phyloP scores from a whole-genome alignment of 2,888 invertebrate species.

The Hydraecia micacea region DNA sequence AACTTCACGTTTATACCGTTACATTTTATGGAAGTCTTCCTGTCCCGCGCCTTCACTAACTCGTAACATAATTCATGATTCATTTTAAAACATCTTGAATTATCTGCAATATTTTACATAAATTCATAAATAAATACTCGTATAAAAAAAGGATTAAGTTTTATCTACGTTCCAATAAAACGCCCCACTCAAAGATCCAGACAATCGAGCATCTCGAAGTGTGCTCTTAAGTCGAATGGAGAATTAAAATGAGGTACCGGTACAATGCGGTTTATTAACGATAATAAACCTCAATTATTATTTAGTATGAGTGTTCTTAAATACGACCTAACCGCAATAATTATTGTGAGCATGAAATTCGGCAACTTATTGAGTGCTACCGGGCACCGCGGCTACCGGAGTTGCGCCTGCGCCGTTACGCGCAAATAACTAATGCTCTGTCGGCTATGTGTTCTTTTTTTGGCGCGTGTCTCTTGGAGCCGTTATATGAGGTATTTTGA shows the following conservation, averaged over 20 bases:
- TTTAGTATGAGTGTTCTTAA: conserved; percentile 66
- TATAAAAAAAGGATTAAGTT: conserved; percentile 35
- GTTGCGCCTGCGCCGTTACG: conserved; percentile 85
- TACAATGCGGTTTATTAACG: conserved; percentile 65
- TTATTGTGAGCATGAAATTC: conserved; percentile 80
- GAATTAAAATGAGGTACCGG: conserved; percentile 65
- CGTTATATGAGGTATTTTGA: conserved; percentile 83
- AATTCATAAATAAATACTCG: conserved; percentile 41
- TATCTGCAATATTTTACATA: conserved; percentile 49
- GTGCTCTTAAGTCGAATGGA: conserved; percentile 30
- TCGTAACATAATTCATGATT: conserved; percentile 59
- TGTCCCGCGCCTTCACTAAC: conserved; percentile 26
- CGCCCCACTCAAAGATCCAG: conserved; percentile 46
- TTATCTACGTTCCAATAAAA: conserved; percentile 52
- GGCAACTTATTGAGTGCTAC: conserved; percentile 82
- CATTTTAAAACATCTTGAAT: conserved; percentile 55
- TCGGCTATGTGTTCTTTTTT: conserved; percentile 82
- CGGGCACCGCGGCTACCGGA: conserved; percentile 82
- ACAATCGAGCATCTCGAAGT: conserved; percentile 32
- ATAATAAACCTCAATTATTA: conserved; percentile 70
- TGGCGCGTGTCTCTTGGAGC: conserved; percentile 87
- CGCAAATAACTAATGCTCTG: conserved; percentile 84
- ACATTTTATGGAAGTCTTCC: conserved; percentile 59
- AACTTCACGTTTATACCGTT: conserved; percentile 56
- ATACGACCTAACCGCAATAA: conserved; percentile 70